Percentiles rank a stretch among this genome's conserved stretches.
phyloP scores from a whole-genome alignment of 2,797 vertebrate species.

The Synanceia verrucosa region DNA sequence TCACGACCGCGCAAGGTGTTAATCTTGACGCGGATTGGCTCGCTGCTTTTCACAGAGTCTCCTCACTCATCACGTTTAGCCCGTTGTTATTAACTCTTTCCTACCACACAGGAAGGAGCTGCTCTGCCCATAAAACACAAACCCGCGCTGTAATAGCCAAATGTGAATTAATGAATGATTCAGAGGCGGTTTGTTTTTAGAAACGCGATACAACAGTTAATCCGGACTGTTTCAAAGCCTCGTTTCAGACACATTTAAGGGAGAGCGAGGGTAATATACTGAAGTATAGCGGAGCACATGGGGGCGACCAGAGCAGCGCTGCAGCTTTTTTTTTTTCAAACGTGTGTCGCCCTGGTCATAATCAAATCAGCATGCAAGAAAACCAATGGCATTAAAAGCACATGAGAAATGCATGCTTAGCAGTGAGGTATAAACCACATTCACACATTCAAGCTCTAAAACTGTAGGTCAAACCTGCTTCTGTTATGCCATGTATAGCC shows the following conservation, averaged over 20 bases:
- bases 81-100: conserved; percentile 83
- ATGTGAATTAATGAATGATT: conserved; percentile 80
- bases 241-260: conserved; percentile 67
- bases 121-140: conserved; percentile 66
- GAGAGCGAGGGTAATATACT: conserved; percentile 49
- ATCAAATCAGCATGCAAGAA: conserved; percentile 77
- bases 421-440: conserved; percentile 72
- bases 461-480: conserved; percentile 42
- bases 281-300: conserved; percentile 49
- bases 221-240: conserved; percentile 68
- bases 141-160: conserved; percentile 70
- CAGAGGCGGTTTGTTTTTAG: conserved; percentile 78
- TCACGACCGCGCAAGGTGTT: conserved; percentile 72
- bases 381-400: conserved; percentile 74
- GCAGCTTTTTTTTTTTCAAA: conserved; percentile 48
- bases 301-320: conserved; percentile 46
- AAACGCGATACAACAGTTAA: conserved; percentile 76
- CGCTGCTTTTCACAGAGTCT: conserved; percentile 68
- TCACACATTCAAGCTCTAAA: conserved; percentile 59
- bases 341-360: conserved; percentile 59
- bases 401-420: conserved; percentile 66
- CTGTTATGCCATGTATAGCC: conserved; percentile 23
- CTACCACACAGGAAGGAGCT: conserved; percentile 64
- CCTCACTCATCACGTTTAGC: conserved; percentile 79
- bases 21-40: conserved; percentile 82